phyloP scores from a whole-genome alignment of 2,797 vertebrate genomes.

The Lacerta bilineata region DNA sequence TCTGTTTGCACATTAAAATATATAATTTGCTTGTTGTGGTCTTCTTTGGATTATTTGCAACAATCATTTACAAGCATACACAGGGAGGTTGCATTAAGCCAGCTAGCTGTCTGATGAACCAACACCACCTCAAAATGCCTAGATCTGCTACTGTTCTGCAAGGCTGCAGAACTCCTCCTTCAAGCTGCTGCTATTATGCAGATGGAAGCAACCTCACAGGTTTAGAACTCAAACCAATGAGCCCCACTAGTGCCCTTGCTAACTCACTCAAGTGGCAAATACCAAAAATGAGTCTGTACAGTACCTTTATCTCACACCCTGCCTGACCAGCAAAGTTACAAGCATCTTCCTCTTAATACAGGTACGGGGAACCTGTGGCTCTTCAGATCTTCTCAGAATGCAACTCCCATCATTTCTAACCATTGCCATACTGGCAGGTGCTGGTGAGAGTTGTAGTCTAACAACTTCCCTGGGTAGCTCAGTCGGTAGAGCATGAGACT shows the following conservation, averaged over 20 bases:
- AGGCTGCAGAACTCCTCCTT: too few relatives aligned
- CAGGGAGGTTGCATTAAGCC: not conserved
- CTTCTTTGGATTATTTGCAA: not conserved
- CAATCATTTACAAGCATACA: too few relatives aligned
- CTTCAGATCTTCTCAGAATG: not conserved
- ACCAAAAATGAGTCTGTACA: not conserved
- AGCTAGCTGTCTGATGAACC: not conserved
- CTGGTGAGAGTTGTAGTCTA: too few relatives aligned
- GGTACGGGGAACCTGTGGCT: not conserved
- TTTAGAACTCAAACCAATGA: too few relatives aligned
- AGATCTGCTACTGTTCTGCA: too few relatives aligned
- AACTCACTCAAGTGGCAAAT: not conserved
- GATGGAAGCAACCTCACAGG: too few relatives aligned
- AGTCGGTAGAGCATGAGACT: too few relatives aligned
- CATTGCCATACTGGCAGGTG: too few relatives aligned
- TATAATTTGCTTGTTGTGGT: not conserved
- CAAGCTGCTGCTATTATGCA: not conserved
- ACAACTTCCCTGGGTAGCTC: not conserved
- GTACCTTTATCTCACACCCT: not conserved
- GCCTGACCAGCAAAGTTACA: not conserved
- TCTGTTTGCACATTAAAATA: not conserved
- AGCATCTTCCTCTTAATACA: not conserved
- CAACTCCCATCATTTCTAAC: not conserved
- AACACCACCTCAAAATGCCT: not conserved
- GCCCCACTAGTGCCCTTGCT: not conserved